phyloP scores from a whole-genome alignment of 1,140 invertebrate genomes.

The Aphaenogaster rudis region DNA sequence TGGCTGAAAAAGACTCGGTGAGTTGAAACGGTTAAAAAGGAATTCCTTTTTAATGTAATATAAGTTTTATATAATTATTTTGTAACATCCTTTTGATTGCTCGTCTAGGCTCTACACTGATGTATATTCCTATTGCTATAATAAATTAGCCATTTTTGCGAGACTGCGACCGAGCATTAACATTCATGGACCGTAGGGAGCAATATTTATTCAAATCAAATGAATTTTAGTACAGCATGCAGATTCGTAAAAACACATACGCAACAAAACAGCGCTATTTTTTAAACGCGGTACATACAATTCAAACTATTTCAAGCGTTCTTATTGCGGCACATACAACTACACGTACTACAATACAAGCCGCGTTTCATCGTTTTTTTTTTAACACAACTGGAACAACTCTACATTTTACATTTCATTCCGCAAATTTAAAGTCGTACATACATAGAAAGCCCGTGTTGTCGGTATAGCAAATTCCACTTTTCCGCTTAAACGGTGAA shows the following conservation, averaged over 20 bases:
- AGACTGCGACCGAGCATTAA: not conserved
- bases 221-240: not conserved
- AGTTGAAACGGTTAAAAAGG: no score
- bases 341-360: not conserved
- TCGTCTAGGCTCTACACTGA: no score
- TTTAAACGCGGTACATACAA: not conserved
- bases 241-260: slow-evolving; percentile 7
- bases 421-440: slow-evolving; percentile 29
- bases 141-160: not conserved
- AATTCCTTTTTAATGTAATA: no score
- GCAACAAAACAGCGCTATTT: slow-evolving; percentile 28
- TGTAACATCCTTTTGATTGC: no score
- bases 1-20: no score
- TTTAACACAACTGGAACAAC: slow-evolving; percentile 25
- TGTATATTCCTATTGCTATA: not conserved
- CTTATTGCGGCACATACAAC: not conserved
- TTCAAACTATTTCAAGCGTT: slow-evolving; percentile 41
- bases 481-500: slow-evolving; percentile 11
- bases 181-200: not conserved
- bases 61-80: no score
- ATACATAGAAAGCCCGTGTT: slow-evolving; percentile 16
- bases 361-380: slow-evolving; percentile 4
- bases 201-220: slow-evolving; percentile 15
- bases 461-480: slow-evolving; percentile 22
- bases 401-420: slow-evolving; percentile 34